These are phyloP conservation scores for Enhydra lutris DNA, from an alignment of 2,113 vertebrate genomes.

Conservation along the genomic window DNA sequence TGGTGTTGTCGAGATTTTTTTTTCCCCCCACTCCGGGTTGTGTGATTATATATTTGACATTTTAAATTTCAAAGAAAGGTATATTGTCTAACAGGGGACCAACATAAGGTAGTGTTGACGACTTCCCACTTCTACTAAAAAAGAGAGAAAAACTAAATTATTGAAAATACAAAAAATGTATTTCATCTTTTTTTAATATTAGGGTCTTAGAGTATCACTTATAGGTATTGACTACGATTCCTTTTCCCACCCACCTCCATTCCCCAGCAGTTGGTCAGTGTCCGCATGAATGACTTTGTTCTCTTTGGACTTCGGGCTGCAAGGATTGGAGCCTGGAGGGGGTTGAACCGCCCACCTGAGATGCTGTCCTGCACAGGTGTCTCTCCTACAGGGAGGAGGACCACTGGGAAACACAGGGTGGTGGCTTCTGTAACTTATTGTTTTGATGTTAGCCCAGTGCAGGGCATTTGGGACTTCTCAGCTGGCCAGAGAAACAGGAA, in stretches of 20 bases:
- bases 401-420: not conserved
- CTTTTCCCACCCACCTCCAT: not conserved
- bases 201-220: slow-evolving; percentile 63
- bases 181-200: slow-evolving; percentile 38
- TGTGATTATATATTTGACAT: slow-evolving; percentile 82
- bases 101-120: slow-evolving; percentile 78
- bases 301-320: slow-evolving; percentile 46
- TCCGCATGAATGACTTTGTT: slow-evolving; percentile 58
- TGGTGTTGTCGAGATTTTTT: not conserved
- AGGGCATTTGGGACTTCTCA: slow-evolving; percentile 27
- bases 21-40: not conserved
- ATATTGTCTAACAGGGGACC: slow-evolving; percentile 85
- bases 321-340: slow-evolving; percentile 40
- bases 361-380: not conserved
- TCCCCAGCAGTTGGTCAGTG: not conserved
- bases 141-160: slow-evolving; percentile 77
- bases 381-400: not conserved
- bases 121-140: slow-evolving; percentile 79
- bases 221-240: not conserved
- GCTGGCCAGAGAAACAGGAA: not conserved
- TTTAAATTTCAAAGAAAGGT: slow-evolving; percentile 80
- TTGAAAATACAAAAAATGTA: slow-evolving; percentile 74
- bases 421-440: slow-evolving; percentile 52
- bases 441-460: slow-evolving; percentile 33
- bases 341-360: not conserved